phyloP scores from a whole-genome alignment of 2,888 invertebrate genomes.

The Microctonus aethiopoides region DNA sequence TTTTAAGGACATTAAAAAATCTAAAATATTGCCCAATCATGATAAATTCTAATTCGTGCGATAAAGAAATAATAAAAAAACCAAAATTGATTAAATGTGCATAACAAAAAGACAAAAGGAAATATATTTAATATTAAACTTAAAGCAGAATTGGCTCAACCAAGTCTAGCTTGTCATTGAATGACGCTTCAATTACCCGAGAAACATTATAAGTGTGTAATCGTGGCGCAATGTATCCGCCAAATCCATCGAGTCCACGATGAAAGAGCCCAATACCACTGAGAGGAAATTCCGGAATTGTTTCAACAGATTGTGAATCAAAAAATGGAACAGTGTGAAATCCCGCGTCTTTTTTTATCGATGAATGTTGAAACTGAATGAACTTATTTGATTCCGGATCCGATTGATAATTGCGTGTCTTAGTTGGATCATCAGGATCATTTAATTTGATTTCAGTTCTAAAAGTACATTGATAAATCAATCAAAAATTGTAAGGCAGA shows the following conservation, averaged over 20 bases:
- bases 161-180: too few species aligned
- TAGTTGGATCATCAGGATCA: neutral
- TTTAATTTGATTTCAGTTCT: neutral
- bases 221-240: neutral
- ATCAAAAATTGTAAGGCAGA: too few species aligned
- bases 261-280: neutral
- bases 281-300: neutral
- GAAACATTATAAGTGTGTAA: too few species aligned
- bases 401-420: neutral
- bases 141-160: too few species aligned
- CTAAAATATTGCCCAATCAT: too few species aligned
- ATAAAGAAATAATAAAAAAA: too few species aligned
- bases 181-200: too few species aligned
- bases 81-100: too few species aligned
- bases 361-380: neutral
- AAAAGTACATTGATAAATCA: neutral
- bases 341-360: neutral
- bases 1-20: too few species aligned
- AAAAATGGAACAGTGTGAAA: neutral
- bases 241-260: neutral
- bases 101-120: too few species aligned
- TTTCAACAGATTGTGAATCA: neutral
- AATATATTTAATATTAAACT: too few species aligned
- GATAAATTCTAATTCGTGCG: too few species aligned
- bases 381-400: neutral